phyloP scores from a whole-genome alignment of 2,888 invertebrate genomes.

The Parascotia fuliginaria region DNA sequence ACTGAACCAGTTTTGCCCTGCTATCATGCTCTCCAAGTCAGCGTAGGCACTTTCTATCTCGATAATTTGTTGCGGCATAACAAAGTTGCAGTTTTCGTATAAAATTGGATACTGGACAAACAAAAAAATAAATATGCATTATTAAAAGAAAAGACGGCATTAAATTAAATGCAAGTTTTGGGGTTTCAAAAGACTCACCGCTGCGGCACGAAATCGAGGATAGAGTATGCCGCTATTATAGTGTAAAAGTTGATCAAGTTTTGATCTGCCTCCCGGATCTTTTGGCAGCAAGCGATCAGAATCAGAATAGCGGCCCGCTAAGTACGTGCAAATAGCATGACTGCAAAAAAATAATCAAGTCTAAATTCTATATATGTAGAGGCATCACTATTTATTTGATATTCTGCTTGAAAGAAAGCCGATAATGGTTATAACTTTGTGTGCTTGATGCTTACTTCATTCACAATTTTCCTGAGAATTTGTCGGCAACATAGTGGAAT shows the following conservation, averaged over 20 bases:
- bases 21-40: constrained; percentile 61
- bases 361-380: too few relatives aligned
- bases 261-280: constrained; percentile 60
- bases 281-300: constrained; percentile 51
- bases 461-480: too few relatives aligned
- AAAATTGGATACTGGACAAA: constrained; percentile 63
- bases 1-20: constrained; percentile 55
- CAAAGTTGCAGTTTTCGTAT: constrained; percentile 61
- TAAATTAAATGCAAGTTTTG: not conserved
- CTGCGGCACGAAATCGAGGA: constrained; percentile 61
- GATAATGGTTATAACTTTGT: too few relatives aligned
- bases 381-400: too few relatives aligned
- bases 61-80: constrained; percentile 61
- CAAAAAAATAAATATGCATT: not conserved
- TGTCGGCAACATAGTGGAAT: too few relatives aligned
- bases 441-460: too few relatives aligned
- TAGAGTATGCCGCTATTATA: constrained; percentile 63
- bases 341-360: constrained; percentile 42
- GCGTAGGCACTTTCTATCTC: constrained; percentile 61
- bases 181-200: constrained; percentile 46
- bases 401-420: too few relatives aligned
- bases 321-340: constrained; percentile 64
- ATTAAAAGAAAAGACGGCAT: too few relatives aligned
- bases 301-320: constrained; percentile 58
- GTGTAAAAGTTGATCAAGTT: constrained; percentile 60